phyloP scores from a whole-genome alignment of 1,140 invertebrate genomes.

The Nylanderia fulva region DNA sequence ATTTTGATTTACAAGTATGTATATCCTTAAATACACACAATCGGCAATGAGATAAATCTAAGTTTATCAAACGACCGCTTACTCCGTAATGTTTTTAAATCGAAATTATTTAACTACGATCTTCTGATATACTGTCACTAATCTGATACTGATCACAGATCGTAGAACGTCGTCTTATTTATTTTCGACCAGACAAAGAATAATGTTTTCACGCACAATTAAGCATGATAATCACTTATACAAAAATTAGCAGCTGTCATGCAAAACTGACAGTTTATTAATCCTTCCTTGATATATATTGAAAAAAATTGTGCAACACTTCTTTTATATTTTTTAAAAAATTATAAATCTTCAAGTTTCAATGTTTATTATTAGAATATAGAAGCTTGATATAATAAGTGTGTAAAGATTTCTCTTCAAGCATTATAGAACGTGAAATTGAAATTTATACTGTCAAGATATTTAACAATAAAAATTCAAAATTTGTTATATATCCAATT shows the following conservation, averaged over 20 bases:
- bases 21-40: constrained; percentile 73
- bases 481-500: neutral
- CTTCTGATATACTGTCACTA: constrained; percentile 59
- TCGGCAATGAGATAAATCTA: constrained; percentile 68
- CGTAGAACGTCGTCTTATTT: constrained; percentile 61
- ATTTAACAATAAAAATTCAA: neutral
- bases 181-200: neutral
- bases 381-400: too few species aligned
- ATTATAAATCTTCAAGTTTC: too few species aligned
- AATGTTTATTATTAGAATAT: too few species aligned
- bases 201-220: neutral
- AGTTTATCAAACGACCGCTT: constrained; percentile 69
- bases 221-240: neutral
- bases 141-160: constrained; percentile 73
- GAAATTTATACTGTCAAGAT: neutral
- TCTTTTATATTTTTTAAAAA: too few species aligned
- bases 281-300: neutral
- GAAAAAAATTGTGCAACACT: too few species aligned
- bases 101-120: constrained; percentile 65
- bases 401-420: neutral
- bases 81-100: constrained; percentile 60
- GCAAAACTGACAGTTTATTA: neutral
- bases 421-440: neutral
- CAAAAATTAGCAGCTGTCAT: neutral
- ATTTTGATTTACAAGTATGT: constrained; percentile 72